Evolutionary conservation across 2,113 vertebrate genomes (phyloP), one percentile per base, ranked within the genome.

Genomic region (Dissostichus mawsoni): DNA sequence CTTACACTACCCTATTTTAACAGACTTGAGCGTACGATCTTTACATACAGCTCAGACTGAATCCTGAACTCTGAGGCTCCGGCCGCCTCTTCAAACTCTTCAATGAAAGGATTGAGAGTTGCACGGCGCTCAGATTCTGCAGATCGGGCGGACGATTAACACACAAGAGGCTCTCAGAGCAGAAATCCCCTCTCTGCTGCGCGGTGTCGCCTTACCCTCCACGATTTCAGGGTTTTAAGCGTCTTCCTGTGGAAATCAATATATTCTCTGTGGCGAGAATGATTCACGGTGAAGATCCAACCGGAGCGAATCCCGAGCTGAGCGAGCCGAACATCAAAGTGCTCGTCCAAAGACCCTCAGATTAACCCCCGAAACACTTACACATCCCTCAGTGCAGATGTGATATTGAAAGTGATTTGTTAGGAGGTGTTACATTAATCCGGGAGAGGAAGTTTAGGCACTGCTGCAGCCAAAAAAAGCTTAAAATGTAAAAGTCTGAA

Each of bases 201-300:
- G 65, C 76, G 89, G 96, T 95, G 94, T 98, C 95, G 92, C 82
- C 91, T 98, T 98, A 95, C 96, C 88, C 89, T 90, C 55, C 89
- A 92, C 82, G 89, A 96, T 96, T 96, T 97, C 95, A 97, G 91
- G 93, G 95, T 90, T 94, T 97, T 97, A 96, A 96, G 94, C 90
- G 67, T 96, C 96, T 98, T 98, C 97, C 96, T 98, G 96, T 97
- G 95, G 94, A 97, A 97, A 97, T 97, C 96, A 96, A 94, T 96
- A 96, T 96, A 94, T 96, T 96, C 95, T 96, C 95, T 95, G 95
- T 95, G 95, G 94, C 95, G 92, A 93, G 94, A 96, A 96, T 95
- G 93, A 97, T 97, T 97, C 96, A 96, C 88, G 89, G 94, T 95
- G 90, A 95, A 95, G 94, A 94, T 96, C 94, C 82, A 93, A 95